A percentile compares a stretch with the other conserved stretches of the same genome.
phyloP scores from a whole-genome alignment of 1,140 invertebrate species.

The Polypedilum pembai region DNA sequence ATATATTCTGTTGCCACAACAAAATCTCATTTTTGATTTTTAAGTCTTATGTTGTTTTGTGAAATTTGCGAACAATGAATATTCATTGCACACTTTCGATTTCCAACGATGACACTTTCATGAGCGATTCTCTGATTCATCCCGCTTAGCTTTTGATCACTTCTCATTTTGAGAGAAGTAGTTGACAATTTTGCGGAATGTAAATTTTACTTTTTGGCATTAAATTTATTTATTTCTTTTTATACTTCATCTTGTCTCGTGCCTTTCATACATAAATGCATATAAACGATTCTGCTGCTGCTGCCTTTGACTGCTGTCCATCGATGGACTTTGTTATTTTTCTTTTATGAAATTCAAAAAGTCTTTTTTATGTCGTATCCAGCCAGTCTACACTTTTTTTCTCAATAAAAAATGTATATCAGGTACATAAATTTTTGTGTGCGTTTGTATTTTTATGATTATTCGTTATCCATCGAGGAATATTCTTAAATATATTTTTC shows the following conservation, averaged over 20 bases:
- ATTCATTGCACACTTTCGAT: conserved; percentile 17
- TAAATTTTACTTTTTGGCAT: conserved; percentile 7
- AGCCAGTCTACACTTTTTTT: background rate
- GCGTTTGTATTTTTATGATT: too few relatives aligned
- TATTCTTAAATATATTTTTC: too few relatives aligned
- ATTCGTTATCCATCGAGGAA: too few relatives aligned
- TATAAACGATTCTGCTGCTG: background rate
- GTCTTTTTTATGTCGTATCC: conserved; percentile 12
- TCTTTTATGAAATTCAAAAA: background rate
- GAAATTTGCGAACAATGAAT: conserved; percentile 4
- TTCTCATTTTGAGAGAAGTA: background rate
- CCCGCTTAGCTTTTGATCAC: background rate
- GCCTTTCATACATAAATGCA: background rate
- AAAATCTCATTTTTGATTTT: background rate
- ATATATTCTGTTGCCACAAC: background rate
- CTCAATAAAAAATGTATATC: too few relatives aligned
- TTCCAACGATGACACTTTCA: background rate
- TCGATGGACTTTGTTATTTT: background rate
- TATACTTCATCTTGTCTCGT: conserved; percentile 4
- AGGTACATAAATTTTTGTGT: too few relatives aligned
- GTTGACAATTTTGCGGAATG: background rate
- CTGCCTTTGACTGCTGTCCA: background rate
- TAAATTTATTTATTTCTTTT: background rate
- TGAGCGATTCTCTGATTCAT: background rate
- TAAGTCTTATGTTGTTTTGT: background rate